Evolutionary conservation across 2,797 vertebrate species (phyloP).

Genomic region (Pseudochromis fuscus): DNA sequence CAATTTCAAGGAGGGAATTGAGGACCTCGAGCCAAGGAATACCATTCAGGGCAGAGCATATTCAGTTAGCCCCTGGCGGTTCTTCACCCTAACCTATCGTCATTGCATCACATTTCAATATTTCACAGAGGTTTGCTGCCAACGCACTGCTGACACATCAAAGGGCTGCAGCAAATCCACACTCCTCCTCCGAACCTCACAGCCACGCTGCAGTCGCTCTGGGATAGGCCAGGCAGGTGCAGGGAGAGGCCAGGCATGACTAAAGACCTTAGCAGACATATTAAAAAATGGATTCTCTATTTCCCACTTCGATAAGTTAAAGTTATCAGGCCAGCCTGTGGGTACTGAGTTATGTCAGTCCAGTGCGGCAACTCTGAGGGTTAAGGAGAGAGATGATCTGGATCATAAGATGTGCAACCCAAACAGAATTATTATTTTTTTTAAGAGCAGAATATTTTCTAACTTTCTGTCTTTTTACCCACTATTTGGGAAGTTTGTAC

Average conservation of each 20-base stretch:
- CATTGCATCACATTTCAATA: slow-evolving; percentile 78
- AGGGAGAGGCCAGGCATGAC: slow-evolving; percentile 78
- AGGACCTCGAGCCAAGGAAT: slow-evolving; percentile 51
- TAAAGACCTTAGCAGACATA: slow-evolving; percentile 72
- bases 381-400: slow-evolving; percentile 57
- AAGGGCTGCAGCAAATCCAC: slow-evolving; percentile 77
- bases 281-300: slow-evolving; percentile 78
- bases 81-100: slow-evolving; percentile 72
- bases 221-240: slow-evolving; percentile 59
- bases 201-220: slow-evolving; percentile 63
- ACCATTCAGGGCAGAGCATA: slow-evolving; percentile 59
- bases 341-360: slow-evolving; percentile 57
- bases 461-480: background rate
- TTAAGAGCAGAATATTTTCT: slow-evolving; percentile 37
- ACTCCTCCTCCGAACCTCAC: slow-evolving; percentile 63
- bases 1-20: slow-evolving; percentile 67
- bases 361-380: slow-evolving; percentile 39
- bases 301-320: slow-evolving; percentile 73
- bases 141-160: slow-evolving; percentile 83
- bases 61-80: slow-evolving; percentile 74
- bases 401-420: slow-evolving; percentile 43
- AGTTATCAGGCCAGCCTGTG: slow-evolving; percentile 66
- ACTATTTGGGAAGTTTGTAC: slow-evolving; percentile 10
- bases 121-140: slow-evolving; percentile 73
- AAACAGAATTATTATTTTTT: slow-evolving; percentile 36